Evolutionary conservation across 1,140 invertebrate genomes (phyloP).

Genomic region (Zaprionus africanus): DNA sequence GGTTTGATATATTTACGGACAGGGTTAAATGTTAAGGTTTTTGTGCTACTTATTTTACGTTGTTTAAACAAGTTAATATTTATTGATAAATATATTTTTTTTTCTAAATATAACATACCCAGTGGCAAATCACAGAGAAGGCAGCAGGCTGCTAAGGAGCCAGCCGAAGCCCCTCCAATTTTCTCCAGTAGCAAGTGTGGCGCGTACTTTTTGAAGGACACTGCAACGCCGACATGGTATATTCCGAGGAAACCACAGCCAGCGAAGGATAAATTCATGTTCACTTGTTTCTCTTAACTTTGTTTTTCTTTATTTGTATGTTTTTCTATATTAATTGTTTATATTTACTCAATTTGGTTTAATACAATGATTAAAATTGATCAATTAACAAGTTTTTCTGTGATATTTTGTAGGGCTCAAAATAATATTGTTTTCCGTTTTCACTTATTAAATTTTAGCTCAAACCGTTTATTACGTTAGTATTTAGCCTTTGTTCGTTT

Average conservation of each 20-base stretch:
- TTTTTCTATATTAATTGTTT: neutral
- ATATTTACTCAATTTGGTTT: neutral
- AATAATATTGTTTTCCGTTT: slow-evolving; percentile 10
- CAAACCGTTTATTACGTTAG: neutral
- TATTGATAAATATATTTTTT: neutral
- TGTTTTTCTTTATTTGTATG: neutral
- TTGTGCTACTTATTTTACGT: neutral
- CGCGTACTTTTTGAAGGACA: slow-evolving; percentile 98
- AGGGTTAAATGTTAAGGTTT: neutral
- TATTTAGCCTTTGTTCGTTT: slow-evolving; percentile 8
- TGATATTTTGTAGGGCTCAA: too few species aligned
- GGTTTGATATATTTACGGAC: neutral
- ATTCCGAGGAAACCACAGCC: slow-evolving; percentile 99
- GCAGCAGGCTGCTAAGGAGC: slow-evolving; percentile 96
- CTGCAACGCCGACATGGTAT: slow-evolving; percentile 98
- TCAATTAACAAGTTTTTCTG: neutral
- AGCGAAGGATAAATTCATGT: slow-evolving; percentile 97
- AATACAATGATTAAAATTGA: neutral
- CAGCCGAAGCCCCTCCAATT: slow-evolving; percentile 98
- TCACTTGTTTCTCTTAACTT: slow-evolving; percentile 30
- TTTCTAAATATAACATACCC: slow-evolving; percentile 85
- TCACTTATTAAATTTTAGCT: slow-evolving; percentile 2
- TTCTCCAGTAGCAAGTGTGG: slow-evolving; percentile 96
- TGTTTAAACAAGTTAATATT: neutral
- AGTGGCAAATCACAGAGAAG: slow-evolving; percentile 96